Percentiles rank a stretch among this genome's conserved stretches.
phyloP scores from a whole-genome alignment of 2,888 invertebrate genomes.

The Nipponacmea schrenckii region DNA sequence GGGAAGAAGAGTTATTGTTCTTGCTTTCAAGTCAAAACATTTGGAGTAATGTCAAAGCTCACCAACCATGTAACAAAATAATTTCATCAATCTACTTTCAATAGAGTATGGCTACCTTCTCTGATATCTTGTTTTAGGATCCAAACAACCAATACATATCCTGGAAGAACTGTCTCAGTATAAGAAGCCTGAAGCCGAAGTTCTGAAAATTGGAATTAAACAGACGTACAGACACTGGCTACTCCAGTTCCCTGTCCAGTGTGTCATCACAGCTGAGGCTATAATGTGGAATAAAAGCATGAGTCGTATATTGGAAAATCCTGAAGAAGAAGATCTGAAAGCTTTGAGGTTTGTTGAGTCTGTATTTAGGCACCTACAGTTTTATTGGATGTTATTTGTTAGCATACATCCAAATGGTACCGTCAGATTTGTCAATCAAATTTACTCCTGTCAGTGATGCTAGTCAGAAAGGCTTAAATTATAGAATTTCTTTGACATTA shows the following conservation, averaged over 20 bases:
- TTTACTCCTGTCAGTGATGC: too few relatives aligned
- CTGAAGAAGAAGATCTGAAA: slow-evolving; percentile 48
- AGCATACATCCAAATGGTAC: too few relatives aligned
- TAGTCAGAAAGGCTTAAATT: too few relatives aligned
- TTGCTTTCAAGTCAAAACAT: too few relatives aligned
- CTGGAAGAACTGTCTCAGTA: slow-evolving; percentile 55
- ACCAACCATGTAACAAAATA: too few relatives aligned
- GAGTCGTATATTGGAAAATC: slow-evolving; percentile 47
- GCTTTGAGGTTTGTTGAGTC: slow-evolving; percentile 30
- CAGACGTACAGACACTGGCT: slow-evolving; percentile 60
- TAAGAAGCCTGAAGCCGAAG: slow-evolving; percentile 22
- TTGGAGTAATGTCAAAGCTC: too few relatives aligned
- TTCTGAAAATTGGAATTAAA: slow-evolving; percentile 39
- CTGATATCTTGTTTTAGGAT: slow-evolving; percentile 30
- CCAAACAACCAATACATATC: slow-evolving; percentile 49
- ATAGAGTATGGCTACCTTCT: background rate
- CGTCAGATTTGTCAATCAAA: too few relatives aligned
- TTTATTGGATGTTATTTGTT: background rate
- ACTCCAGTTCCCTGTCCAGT: slow-evolving; percentile 62
- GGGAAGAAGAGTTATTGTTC: too few relatives aligned
- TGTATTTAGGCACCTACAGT: slow-evolving; percentile 1
- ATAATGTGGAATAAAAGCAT: slow-evolving; percentile 61
- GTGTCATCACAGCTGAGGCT: slow-evolving; percentile 60
- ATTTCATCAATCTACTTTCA: too few relatives aligned
- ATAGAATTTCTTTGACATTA: too few relatives aligned